Evolutionary conservation across 2,888 invertebrate genomes (phyloP).

Genomic region (Chaitophorus viminalis): DNA sequence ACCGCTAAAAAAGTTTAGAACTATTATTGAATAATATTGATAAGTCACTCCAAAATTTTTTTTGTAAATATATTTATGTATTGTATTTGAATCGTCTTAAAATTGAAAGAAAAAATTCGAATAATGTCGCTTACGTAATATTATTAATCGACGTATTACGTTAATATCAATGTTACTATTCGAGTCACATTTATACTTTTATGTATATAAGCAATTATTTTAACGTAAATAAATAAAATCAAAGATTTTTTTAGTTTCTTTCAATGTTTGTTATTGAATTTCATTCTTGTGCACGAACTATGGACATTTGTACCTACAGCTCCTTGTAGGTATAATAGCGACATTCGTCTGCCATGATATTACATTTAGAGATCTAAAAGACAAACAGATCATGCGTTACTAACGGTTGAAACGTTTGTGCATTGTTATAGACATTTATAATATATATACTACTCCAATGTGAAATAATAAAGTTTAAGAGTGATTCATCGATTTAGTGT

Average conservation of each 20-base stretch:
- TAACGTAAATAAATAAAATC: background rate
- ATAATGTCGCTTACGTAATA: no score
- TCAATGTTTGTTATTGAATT: conserved; percentile 30
- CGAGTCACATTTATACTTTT: no score
- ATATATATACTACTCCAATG: background rate
- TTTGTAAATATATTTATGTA: no score
- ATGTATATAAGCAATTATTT: no score
- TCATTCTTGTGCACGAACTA: background rate
- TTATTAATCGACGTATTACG: no score
- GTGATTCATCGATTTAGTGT: conserved; percentile 53
- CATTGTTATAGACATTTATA: background rate
- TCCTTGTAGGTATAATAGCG: background rate
- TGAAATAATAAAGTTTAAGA: conserved; percentile 47
- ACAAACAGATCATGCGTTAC: conserved; percentile 49
- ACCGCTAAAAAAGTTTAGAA: no score
- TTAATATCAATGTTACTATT: no score
- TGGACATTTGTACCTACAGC: background rate
- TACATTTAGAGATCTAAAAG: conserved; percentile 29
- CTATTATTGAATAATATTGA: no score
- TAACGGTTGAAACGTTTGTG: conserved; percentile 37
- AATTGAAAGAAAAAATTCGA: no score
- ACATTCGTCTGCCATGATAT: conserved; percentile 22
- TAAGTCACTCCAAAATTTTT: no score
- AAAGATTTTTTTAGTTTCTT: background rate
- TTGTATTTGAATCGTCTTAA: no score